These are phyloP conservation scores for Chascanopsetta lugubris DNA, from an alignment of 2,113 vertebrate genomes.

Conservation along the genomic window DNA sequence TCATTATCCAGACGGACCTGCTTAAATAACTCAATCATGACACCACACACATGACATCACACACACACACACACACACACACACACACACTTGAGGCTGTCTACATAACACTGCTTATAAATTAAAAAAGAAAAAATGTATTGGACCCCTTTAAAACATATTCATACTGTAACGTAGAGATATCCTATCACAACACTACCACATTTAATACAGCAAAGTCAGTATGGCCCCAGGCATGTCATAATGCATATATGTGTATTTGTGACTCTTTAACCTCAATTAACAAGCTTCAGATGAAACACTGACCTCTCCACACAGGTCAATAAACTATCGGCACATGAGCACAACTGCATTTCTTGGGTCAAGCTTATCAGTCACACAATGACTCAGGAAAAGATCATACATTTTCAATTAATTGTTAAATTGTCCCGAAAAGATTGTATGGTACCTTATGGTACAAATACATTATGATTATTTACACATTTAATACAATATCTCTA, in stretches of 20 bases:
- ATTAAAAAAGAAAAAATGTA: too few species aligned
- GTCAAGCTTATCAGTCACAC: background rate
- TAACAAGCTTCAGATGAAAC: background rate
- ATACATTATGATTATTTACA: too few species aligned
- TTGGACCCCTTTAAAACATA: too few species aligned
- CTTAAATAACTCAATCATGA: conserved; percentile 14
- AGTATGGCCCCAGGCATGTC: background rate
- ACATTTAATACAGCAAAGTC: background rate
- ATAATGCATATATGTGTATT: background rate
- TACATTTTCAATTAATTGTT: background rate
- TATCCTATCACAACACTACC: too few species aligned
- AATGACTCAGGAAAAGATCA: background rate
- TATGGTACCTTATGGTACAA: background rate
- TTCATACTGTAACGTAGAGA: too few species aligned
- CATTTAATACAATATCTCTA: too few species aligned
- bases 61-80: conserved; percentile 2
- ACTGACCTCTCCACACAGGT: background rate
- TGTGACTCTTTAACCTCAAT: background rate
- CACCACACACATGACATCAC: too few species aligned
- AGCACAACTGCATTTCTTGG: background rate
- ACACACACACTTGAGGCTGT: background rate
- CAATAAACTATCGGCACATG: background rate
- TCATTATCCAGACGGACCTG: conserved; percentile 37
- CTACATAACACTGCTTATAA: background rate
- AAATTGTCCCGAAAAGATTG: background rate